Evolutionary conservation across 1,140 invertebrate species (phyloP).

Genomic region (Archivesica marissinica): DNA sequence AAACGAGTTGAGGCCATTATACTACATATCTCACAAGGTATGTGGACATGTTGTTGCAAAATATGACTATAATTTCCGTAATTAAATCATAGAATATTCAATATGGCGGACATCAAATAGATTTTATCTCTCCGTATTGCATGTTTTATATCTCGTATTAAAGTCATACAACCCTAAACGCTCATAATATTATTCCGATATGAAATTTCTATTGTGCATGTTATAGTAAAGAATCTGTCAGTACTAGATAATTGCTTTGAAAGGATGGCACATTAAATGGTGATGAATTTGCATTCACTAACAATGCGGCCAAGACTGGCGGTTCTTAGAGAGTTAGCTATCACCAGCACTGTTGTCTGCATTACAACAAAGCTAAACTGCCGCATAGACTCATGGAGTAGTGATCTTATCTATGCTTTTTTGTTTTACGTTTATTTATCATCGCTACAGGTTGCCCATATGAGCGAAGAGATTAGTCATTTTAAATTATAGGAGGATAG

Average conservation of each 20-base stretch:
- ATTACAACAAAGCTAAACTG: too few species aligned
- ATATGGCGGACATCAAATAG: slow-evolving; percentile 50
- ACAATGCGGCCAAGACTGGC: too few species aligned
- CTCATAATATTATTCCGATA: slow-evolving; percentile 24
- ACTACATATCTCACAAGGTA: slow-evolving; percentile 25
- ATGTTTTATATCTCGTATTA: slow-evolving; percentile 43
- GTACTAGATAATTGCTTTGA: not conserved
- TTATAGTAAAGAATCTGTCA: not conserved
- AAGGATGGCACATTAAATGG: not conserved
- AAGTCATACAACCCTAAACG: slow-evolving; percentile 38
- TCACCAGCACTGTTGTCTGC: too few species aligned
- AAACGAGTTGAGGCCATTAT: too few species aligned
- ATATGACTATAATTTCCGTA: slow-evolving; percentile 45
- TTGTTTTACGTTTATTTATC: too few species aligned
- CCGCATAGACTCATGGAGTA: too few species aligned
- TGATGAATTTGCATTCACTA: too few species aligned
- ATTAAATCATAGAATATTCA: slow-evolving; percentile 58
- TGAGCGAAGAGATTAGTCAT: too few species aligned
- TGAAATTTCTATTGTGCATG: slow-evolving; percentile 44
- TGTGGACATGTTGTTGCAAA: slow-evolving; percentile 10
- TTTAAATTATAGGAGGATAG: too few species aligned
- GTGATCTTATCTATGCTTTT: too few species aligned
- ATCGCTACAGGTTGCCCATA: too few species aligned
- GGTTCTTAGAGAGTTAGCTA: too few species aligned
- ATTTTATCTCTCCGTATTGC: slow-evolving; percentile 40